Base-by-base conservation (phyloP, 2,888 invertebrate species). In the Drosophila peninsularis region DNA sequence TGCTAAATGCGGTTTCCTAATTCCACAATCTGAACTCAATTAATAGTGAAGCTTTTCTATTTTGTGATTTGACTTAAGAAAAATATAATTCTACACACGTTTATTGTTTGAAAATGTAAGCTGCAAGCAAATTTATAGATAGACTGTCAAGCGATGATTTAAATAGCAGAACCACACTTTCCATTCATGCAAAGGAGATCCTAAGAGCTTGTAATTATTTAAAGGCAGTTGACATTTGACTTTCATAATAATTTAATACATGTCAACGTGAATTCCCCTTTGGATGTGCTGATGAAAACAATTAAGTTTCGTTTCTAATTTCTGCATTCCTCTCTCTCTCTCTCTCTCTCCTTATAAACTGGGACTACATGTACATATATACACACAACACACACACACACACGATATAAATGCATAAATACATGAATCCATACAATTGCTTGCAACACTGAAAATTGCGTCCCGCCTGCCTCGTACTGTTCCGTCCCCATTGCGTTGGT, bases 231-330 rank as follows among this genome's bases (percentile, higher is more conserved):
- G 52, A 32, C 32, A 71, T 53, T 71, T 76, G 58, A 39, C 24
- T 55, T 53, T 55, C 41, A 58, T 70, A 60, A 58, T 47, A 62
- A 41, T 14, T 41, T 14, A n/a, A 61, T 54, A 32, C 37, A 30
- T 75, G 37, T 62, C 34, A 14, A n/a, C 32, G 6, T 2, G 10
- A 19, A 34, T 24, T 41, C 10, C 10, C 44, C 10, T 44, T 41
- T 10, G 3, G 42, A 21, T 65, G 70, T 71, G 42, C 60, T 60
- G 60, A 63, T 68, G 62, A 71, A 17, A 58, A 68, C 56, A 67
- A 68, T 72, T 69, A 68, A 66, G 64, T 80, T 68, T 78, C 54
- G 52, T 69, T 71, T 79, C 56, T 75, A 60, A 61, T 68, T 78
- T 54, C 39, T 60, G 53, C 72, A 65, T 65, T 68, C 47, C 41